A percentile compares a stretch with the other conserved stretches of the same genome.
Conservation (phyloP, 2,113 vertebrate species). For the Apteryx mantelli region DNA sequence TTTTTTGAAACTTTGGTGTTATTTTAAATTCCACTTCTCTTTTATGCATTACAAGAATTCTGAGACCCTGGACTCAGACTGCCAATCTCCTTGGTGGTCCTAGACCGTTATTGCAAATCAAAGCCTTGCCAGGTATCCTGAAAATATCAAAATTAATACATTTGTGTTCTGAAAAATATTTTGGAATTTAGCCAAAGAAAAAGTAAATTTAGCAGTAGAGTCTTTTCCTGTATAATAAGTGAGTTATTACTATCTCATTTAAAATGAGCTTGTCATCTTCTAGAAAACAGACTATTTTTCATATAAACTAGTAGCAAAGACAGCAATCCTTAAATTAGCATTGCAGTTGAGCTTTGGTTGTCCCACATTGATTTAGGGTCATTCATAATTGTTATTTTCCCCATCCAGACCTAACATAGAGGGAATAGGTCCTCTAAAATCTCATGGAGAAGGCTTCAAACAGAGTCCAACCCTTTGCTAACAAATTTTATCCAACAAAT, state of each 20-base stretch:
- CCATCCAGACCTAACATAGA: not conserved
- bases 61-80: not conserved
- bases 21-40: not conserved
- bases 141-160: not conserved
- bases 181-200: not conserved
- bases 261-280: not conserved
- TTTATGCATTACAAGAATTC: not conserved
- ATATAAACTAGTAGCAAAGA: not conserved
- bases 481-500: conserved; percentile 21
- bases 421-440: not conserved
- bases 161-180: not conserved
- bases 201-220: not conserved
- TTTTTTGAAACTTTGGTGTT: not conserved
- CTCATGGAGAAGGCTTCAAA: not conserved
- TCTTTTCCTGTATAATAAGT: not conserved
- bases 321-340: not conserved
- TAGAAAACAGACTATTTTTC: not conserved
- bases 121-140: not conserved
- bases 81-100: not conserved
- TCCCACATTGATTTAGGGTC: not conserved
- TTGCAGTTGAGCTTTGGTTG: not conserved
- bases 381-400: not conserved
- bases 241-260: not conserved
- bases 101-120: not conserved
- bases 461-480: not conserved